Conservation (phyloP, 2,113 vertebrate species). For the Neodon shergylaensis region DNA sequence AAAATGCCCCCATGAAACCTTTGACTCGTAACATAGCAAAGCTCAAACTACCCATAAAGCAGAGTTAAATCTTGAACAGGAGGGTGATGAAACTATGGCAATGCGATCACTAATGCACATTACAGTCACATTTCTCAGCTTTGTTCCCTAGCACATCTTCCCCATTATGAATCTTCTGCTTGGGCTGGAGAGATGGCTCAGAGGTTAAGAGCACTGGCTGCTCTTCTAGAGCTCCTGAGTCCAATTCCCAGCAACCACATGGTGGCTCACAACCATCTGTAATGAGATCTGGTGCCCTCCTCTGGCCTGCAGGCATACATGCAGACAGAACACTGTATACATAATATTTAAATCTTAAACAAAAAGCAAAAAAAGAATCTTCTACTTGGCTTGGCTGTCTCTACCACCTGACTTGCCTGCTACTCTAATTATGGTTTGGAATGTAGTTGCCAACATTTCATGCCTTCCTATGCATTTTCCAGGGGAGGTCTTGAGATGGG, state of each 20-base stretch:
- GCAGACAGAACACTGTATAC: too few relatives aligned
- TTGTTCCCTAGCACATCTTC: not conserved
- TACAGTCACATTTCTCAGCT: not conserved
- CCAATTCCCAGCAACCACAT: too few relatives aligned
- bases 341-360: too few relatives aligned
- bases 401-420: not conserved
- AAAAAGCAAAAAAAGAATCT: too few relatives aligned
- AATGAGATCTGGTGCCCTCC: too few relatives aligned
- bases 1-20: not conserved
- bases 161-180: not conserved
- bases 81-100: not conserved
- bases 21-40: not conserved
- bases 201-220: too few relatives aligned
- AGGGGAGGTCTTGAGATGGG: not conserved
- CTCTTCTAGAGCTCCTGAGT: too few relatives aligned
- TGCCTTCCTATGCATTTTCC: not conserved
- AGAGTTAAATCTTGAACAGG: not conserved
- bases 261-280: too few relatives aligned
- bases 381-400: not conserved
- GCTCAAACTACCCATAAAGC: not conserved
- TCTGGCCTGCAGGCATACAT: too few relatives aligned
- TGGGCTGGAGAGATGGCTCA: too few relatives aligned
- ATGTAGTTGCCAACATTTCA: not conserved
- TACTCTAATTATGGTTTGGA: not conserved
- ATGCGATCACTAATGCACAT: not conserved